Evolutionary conservation across 37 sponge, comb jelly and placozoan species (phyloP), one percentile per base, ranked within the genome.

Genomic region (Geodia barretti): DNA sequence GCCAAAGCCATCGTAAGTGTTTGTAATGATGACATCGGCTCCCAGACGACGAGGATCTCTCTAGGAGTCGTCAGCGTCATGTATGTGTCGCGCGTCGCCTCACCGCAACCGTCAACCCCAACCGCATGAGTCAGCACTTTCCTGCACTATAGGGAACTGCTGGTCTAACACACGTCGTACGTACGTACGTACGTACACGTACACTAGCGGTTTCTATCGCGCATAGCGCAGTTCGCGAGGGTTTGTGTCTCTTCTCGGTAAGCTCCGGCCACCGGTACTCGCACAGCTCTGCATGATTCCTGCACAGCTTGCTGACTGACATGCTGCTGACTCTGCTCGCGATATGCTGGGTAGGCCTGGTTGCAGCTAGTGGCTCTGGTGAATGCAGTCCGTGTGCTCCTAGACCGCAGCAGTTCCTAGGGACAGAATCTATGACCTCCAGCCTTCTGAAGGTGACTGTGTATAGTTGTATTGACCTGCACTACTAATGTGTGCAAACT

Each of bases 281-380:
- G n/a, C 38, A 70, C 4, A 3, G 32, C 36, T 4, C 4, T 25
- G 36, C 36, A 36, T 70, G 71, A 21, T 34, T 36, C 8, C 75
- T 42, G 75, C 39, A 24, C n/a, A n/a, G n/a, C n/a, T n/a, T n/a
- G 11, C 54, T 47, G 54, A n/a, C 11, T 47, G 54, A 47, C 7
- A 47, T 47, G 54, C n/a, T n/a, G n/a, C 14, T 47, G 54, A 47
- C 54, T 47, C 54, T 59, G 21, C 26, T 79, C n/a, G n/a, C n/a
- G 60, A 47, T 84, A 20, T 31, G 41, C 33, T 89, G 89, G 89
- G 76, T 89, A 34, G 89, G 84, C 7, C 63, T 83, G 34, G 79
- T 83, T 21, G 89, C 64, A 35, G 59, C 23, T 31, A 73, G n/a
- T 83, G 36, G 89, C 89, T 20, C 2, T 79, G 31, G 60, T 72